A percentile compares a stretch with the other conserved stretches of the same genome.
Conservation (phyloP, 1,140 invertebrate genomes). For the Cydia amplana region DNA sequence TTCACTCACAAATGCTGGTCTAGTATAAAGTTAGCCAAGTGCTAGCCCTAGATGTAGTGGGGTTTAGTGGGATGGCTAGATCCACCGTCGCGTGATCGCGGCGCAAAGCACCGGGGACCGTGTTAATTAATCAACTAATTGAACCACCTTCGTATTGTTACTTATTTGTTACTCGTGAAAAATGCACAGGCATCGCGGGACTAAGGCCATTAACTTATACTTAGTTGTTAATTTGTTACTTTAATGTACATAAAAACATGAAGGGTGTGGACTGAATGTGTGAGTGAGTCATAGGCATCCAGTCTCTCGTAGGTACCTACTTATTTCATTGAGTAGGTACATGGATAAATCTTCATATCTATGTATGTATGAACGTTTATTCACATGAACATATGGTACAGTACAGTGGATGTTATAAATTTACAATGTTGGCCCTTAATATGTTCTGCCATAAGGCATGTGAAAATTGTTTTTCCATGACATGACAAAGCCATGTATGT, state of each 20-base stretch:
- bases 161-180: background rate
- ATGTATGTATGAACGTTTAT: too few species aligned
- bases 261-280: background rate
- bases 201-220: background rate
- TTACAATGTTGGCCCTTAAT: too few species aligned
- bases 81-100: background rate
- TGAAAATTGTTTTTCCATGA: too few species aligned
- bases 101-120: background rate
- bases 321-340: too few species aligned
- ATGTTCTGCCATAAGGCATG: too few species aligned
- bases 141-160: conserved; percentile 14
- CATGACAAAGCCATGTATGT: too few species aligned
- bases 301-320: too few species aligned
- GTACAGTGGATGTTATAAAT: too few species aligned
- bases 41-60: background rate
- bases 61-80: background rate
- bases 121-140: conserved; percentile 26
- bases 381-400: too few species aligned
- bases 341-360: too few species aligned
- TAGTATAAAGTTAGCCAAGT: background rate
- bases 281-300: background rate
- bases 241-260: background rate
- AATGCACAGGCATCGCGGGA: conserved; percentile 3
- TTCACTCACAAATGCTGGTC: background rate
- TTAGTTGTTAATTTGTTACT: conserved; percentile 12